Evolutionary conservation across 1,140 invertebrate genomes (phyloP), one percentile per base, ranked within the genome.

Genomic region (Stenopsyche tienmushanensis): DNA sequence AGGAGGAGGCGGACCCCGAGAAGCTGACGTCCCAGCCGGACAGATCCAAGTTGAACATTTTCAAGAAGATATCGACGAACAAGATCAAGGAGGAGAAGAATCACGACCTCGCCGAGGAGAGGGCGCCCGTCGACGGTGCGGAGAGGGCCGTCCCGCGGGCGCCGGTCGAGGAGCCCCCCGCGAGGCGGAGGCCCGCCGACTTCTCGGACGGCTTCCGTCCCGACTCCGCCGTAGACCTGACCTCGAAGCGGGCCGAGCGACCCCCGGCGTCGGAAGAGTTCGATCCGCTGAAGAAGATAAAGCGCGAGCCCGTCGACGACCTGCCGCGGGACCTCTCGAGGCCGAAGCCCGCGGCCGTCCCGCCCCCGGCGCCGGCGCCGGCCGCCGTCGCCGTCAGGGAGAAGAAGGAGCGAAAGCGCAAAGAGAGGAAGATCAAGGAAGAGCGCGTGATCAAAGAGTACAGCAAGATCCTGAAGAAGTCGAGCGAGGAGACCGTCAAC

Each of bases 31-130:
- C 84, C 1, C 90, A 92, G 75, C 90, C 90, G 1, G 89, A 92
- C 73, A 89, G 86, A 75, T 89, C 87, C 74, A 93, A 93, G 75
- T 75, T 91, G 21, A 92, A 92, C 78, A 91, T 93, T 73, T 91
- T 93, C 71, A 93, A 91, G 73, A 92, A 92, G 78, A 90, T 92
- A 72, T 86, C 88, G 54, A 80, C 80, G 73, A n/a, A n/a, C n/a
- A 90, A 90, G 80, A 85, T 86, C 15, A 90, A 88, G 77, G 86
- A 88, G 71, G 85, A 87, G 69, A 83, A 81, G 24, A 69, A 72
- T 71, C 77, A 78, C 66, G 83, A 82, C 67, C 71, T 13, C 5
- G 13, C 13, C 29, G 29, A 5, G 29, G 13, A 34, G 29, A 5
- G 29, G 5, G 76, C 71, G 77, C 80, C 29, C n/a, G 9, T 29